Percentiles rank a stretch among this genome's conserved stretches.
phyloP scores from a whole-genome alignment of 2,113 vertebrate genomes.

The Misgurnus anguillicaudatus region DNA sequence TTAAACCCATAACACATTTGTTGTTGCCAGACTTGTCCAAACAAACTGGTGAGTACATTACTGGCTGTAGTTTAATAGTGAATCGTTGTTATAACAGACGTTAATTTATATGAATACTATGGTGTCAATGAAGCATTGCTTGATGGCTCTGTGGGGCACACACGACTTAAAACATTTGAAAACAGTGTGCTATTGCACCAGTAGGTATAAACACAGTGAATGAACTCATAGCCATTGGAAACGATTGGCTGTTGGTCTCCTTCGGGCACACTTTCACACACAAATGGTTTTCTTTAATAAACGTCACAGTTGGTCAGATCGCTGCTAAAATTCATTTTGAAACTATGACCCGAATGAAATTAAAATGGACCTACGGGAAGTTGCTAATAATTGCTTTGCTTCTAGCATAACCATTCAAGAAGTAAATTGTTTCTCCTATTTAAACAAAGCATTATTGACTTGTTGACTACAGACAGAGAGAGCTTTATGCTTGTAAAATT shows the following conservation, averaged over 20 bases:
- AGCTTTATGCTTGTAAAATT: neutral
- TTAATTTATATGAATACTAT: no score
- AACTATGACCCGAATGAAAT: slow-evolving; percentile 25
- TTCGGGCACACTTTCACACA: slow-evolving; percentile 11
- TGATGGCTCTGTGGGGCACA: no score
- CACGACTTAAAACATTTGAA: no score
- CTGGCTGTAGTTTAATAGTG: no score
- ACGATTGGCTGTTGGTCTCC: slow-evolving; percentile 1
- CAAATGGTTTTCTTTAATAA: slow-evolving; percentile 22
- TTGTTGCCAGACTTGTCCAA: no score
- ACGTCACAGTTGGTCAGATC: slow-evolving; percentile 9
- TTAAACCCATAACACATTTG: no score
- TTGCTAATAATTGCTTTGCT: slow-evolving; percentile 11
- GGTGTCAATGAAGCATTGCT: no score
- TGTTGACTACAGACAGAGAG: no score
- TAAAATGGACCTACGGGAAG: slow-evolving; percentile 28
- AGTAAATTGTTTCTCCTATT: neutral
- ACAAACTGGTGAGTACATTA: no score
- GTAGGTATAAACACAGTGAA: neutral
- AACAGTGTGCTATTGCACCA: neutral
- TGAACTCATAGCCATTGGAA: neutral
- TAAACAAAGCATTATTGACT: neutral
- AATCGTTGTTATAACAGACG: no score
- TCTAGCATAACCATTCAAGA: neutral
- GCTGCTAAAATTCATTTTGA: slow-evolving; percentile 13